A percentile compares a stretch with the other conserved stretches of the same genome.
phyloP scores from a whole-genome alignment of 2,888 invertebrate species.

The Tipula unca region DNA sequence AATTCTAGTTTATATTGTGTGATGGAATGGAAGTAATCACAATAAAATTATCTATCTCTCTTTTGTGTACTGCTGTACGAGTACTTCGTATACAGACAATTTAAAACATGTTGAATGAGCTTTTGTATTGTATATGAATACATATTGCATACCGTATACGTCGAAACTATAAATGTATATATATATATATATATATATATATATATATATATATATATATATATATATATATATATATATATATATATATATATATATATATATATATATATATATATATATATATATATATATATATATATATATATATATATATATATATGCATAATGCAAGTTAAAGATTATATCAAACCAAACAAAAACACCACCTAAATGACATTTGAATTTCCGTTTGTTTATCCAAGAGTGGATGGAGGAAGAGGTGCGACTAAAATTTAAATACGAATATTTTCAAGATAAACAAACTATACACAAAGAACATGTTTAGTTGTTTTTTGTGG shows the following conservation, averaged over 20 bases:
- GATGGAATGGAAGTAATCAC: background rate
- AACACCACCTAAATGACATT: background rate
- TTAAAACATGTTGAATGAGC: slow-evolving; percentile 1
- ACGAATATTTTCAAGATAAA: background rate
- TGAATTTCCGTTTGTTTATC: background rate
- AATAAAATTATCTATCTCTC: background rate
- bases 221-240: too few species aligned
- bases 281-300: too few species aligned
- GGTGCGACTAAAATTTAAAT: background rate
- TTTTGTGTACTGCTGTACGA: background rate
- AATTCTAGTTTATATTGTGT: background rate
- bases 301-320: too few species aligned
- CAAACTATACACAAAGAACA: background rate
- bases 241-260: too few species aligned
- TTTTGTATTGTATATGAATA: background rate
- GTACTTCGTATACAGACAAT: background rate
- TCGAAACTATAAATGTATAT: background rate
- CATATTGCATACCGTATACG: background rate
- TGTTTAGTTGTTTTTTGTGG: background rate
- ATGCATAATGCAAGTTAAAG: background rate
- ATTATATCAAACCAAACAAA: background rate
- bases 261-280: too few species aligned
- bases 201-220: too few species aligned
- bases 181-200: too few species aligned
- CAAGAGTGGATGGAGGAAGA: too few species aligned